These are phyloP conservation scores for Macroglossus sobrinus DNA, from an alignment of 2,113 vertebrate genomes.

Conservation along the genomic window DNA sequence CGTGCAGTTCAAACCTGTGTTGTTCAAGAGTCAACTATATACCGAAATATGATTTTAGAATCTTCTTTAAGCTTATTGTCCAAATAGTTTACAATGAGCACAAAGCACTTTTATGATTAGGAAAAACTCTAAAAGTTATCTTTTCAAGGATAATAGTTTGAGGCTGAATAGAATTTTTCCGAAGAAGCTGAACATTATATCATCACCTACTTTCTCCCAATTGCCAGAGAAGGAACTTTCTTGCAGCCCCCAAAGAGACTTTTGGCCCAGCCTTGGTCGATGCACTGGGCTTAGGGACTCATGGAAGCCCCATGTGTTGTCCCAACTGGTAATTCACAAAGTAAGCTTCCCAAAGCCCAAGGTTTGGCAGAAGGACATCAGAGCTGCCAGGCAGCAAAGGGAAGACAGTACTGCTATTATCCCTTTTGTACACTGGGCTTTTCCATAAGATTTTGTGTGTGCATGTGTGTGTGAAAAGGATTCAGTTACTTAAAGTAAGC, in stretches of 20 bases:
- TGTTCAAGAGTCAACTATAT: background rate
- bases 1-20: background rate
- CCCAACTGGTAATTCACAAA: background rate
- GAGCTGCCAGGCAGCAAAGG: background rate
- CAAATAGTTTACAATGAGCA: background rate
- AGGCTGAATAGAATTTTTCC: background rate
- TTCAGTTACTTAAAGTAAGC: conserved; percentile 1
- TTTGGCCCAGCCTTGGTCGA: background rate
- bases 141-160: background rate
- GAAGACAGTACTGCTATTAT: background rate
- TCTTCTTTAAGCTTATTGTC: background rate
- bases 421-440: background rate
- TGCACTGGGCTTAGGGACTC: background rate
- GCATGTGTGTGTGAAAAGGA: background rate
- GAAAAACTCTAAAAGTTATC: background rate
- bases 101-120: background rate
- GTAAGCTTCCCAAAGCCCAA: background rate
- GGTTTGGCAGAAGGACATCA: background rate
- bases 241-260: background rate
- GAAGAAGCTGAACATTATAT: background rate
- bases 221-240: background rate
- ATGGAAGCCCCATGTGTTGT: background rate
- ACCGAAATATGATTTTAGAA: background rate
- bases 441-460: background rate
- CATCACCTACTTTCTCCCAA: background rate